phyloP scores from a whole-genome alignment of 2,113 vertebrate genomes.

The Cryptomyrus ogoouensis region DNA sequence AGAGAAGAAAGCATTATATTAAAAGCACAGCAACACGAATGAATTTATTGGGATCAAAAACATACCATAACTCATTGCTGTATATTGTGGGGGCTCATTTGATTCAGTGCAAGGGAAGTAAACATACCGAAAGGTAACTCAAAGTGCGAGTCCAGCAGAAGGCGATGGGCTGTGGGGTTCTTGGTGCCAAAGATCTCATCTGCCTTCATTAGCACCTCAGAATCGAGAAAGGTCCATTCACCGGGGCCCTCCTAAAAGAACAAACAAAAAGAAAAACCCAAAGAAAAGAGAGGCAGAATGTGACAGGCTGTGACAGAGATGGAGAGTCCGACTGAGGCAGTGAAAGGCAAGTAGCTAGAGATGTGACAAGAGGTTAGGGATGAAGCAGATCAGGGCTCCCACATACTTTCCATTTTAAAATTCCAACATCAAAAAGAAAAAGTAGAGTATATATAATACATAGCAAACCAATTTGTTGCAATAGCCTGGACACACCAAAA shows the following conservation, averaged over 20 bases:
- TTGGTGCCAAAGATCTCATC: constrained; percentile 95
- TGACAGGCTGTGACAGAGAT: background rate
- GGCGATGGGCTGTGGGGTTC: constrained; percentile 82
- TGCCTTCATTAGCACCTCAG: constrained; percentile 89
- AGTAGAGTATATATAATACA: background rate
- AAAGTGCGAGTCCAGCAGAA: constrained; percentile 88
- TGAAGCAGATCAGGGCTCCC: background rate
- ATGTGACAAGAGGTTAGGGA: background rate
- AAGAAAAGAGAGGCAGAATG: background rate
- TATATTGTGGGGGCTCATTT: background rate
- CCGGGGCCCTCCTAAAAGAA: constrained; percentile 84
- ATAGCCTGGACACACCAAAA: background rate
- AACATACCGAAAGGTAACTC: constrained; percentile 85
- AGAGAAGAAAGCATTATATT: background rate
- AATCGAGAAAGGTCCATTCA: constrained; percentile 81
- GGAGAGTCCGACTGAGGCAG: background rate
- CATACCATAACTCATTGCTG: background rate
- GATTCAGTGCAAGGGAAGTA: background rate
- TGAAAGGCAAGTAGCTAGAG: background rate
- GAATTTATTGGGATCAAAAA: background rate
- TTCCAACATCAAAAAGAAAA: background rate
- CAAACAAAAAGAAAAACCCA: background rate
- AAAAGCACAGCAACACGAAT: background rate
- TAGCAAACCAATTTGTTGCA: background rate
- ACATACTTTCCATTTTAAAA: background rate